Percentiles rank a stretch among this genome's conserved stretches.
Evolutionary conservation across 2,797 vertebrate species (phyloP).

Genomic region (Enteromius radiatus): DNA sequence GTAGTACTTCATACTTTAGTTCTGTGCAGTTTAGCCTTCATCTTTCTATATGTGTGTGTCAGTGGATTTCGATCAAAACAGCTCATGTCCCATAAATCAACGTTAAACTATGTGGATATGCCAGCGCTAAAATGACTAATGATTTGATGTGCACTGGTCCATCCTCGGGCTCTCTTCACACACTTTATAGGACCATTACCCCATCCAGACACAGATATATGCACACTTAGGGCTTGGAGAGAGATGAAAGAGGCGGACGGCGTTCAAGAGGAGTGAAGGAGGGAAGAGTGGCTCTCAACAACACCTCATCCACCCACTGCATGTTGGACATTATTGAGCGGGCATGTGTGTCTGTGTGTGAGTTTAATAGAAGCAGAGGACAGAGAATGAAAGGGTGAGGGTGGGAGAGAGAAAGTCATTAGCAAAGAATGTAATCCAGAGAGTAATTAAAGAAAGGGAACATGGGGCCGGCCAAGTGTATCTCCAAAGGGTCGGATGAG

Average conservation of each 20-base stretch:
- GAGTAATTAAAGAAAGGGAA: conserved; percentile 71
- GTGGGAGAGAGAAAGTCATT: conserved; percentile 57
- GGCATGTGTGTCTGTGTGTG: conserved; percentile 34
- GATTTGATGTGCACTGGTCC: conserved; percentile 32
- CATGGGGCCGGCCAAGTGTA: conserved; percentile 52
- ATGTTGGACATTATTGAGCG: not conserved
- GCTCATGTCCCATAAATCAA: conserved; percentile 29
- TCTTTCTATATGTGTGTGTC: conserved; percentile 14
- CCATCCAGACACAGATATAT: conserved; percentile 33
- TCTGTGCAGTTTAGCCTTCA: conserved; percentile 7
- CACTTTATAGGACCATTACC: conserved; percentile 39
- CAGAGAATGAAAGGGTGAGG: not conserved
- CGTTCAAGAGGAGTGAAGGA: conserved; percentile 34
- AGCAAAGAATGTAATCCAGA: conserved; percentile 65
- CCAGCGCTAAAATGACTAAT: conserved; percentile 45
- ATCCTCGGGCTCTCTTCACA: conserved; percentile 35
- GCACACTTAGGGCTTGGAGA: conserved; percentile 39
- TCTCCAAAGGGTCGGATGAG: conserved; percentile 60
- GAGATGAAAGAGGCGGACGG: conserved; percentile 34
- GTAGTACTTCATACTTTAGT: not conserved
- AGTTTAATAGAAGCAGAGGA: conserved; percentile 28
- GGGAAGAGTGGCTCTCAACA: conserved; percentile 34
- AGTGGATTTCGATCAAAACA: not conserved
- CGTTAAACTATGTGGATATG: conserved; percentile 33
- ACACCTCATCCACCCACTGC: conserved; percentile 54